Percentiles rank a stretch among this genome's conserved stretches.
Conservation (phyloP, 2,113 vertebrate species). For the Erpornis zantholeuca region DNA sequence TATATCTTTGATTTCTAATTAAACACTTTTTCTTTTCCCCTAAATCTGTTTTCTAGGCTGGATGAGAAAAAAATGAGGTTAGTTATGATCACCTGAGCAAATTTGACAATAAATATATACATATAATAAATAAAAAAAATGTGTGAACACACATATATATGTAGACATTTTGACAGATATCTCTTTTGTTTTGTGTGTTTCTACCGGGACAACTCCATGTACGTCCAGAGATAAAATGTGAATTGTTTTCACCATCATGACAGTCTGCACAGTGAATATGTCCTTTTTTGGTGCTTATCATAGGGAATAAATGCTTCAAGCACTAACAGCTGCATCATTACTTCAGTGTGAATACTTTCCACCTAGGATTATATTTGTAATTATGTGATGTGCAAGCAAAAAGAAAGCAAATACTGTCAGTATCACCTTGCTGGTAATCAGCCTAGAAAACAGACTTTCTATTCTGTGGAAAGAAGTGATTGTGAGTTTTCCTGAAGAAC, state of each 20-base stretch:
- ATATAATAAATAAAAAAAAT: neutral
- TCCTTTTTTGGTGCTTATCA: neutral
- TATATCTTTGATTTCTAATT: no score
- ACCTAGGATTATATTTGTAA: neutral
- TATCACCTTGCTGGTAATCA: neutral
- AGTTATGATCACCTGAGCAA: neutral
- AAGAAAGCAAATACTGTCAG: neutral
- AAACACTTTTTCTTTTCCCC: accelerated
- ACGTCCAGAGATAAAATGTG: neutral
- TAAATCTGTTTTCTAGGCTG: neutral
- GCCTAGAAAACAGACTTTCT: neutral
- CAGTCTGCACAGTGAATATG: neutral
- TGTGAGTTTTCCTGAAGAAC: neutral
- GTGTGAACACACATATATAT: neutral
- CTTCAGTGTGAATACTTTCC: neutral
- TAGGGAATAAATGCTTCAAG: neutral
- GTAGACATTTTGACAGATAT: neutral
- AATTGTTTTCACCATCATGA: neutral
- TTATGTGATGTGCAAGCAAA: neutral
- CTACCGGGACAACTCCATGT: neutral
- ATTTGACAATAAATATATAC: neutral
- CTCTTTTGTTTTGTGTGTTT: neutral
- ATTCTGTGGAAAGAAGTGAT: neutral
- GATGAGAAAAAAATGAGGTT: neutral
- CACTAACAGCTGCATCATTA: neutral